These are phyloP conservation scores for Acanthopagrus latus DNA, from an alignment of 2,797 vertebrate genomes.

Conservation along the genomic window DNA sequence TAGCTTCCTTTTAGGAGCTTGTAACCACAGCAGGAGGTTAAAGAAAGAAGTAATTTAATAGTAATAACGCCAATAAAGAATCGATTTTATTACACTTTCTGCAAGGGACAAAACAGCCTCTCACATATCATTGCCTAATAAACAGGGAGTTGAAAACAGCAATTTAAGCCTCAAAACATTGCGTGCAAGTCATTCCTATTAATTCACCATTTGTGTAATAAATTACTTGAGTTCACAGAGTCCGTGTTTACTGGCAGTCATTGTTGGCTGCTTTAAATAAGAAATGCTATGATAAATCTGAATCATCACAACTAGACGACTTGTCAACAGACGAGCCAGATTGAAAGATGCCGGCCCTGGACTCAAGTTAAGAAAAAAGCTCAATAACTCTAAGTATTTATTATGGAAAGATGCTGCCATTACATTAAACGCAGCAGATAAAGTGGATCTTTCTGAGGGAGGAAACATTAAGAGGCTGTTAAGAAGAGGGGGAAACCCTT, in stretches of 20 bases:
- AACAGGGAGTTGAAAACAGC: slow-evolving; percentile 31
- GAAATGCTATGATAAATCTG: slow-evolving; percentile 39
- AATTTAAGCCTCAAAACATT: slow-evolving; percentile 9
- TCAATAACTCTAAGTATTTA: slow-evolving; percentile 16
- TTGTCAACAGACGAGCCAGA: slow-evolving; percentile 12
- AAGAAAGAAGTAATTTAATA: background rate
- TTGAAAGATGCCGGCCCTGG: slow-evolving; percentile 27
- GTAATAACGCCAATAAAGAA: background rate
- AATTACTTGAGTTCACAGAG: slow-evolving; percentile 34
- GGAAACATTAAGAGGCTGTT: background rate
- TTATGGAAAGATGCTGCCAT: slow-evolving; percentile 10
- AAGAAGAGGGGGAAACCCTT: background rate
- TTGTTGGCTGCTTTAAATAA: slow-evolving; percentile 26
- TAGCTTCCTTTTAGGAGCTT: background rate
- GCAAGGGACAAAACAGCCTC: background rate
- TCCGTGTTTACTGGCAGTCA: slow-evolving; percentile 40
- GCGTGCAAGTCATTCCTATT: background rate
- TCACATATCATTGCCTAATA: background rate
- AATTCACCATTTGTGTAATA: slow-evolving; percentile 25
- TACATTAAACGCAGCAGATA: slow-evolving; percentile 8
- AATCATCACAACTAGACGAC: slow-evolving; percentile 32
- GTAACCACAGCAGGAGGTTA: no score
- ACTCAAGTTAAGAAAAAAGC: slow-evolving; percentile 14
- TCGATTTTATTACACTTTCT: background rate
- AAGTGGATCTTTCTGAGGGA: slow-evolving; percentile 10